Evolutionary conservation across 2,888 invertebrate species (phyloP).

Genomic region (Leptodirus hochenwartii): DNA sequence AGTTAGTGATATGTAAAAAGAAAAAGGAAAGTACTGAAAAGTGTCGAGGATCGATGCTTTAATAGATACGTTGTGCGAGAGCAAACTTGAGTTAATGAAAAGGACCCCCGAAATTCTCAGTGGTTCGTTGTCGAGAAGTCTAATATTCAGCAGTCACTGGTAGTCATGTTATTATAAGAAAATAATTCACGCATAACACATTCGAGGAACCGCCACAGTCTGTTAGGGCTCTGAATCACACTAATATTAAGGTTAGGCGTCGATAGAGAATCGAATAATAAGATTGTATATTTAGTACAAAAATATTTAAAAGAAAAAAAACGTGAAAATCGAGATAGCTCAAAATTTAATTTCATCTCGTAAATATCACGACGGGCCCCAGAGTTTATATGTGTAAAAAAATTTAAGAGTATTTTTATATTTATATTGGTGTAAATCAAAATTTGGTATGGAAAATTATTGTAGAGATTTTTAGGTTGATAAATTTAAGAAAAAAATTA

Average conservation of each 20-base stretch:
- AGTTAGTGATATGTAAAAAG: no score
- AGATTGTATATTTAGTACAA: slow-evolving; percentile 28
- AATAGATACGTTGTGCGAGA: no score
- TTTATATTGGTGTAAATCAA: slow-evolving; percentile 34
- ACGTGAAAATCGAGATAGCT: slow-evolving; percentile 28
- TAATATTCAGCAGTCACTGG: slow-evolving; percentile 29
- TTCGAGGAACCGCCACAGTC: no score
- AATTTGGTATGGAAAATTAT: slow-evolving; percentile 30
- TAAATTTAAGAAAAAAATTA: slow-evolving; percentile 34
- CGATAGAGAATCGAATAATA: slow-evolving; percentile 31
- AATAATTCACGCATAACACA: no score
- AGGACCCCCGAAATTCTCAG: no score
- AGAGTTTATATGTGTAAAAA: slow-evolving; percentile 30
- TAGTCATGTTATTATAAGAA: slow-evolving; percentile 22
- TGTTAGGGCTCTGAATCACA: no score
- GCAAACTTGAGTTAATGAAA: no score
- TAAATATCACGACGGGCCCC: slow-evolving; percentile 10
- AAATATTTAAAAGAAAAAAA: slow-evolving; percentile 15
- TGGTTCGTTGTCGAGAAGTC: slow-evolving; percentile 28
- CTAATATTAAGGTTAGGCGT: slow-evolving; percentile 29
- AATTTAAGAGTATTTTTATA: slow-evolving; percentile 33
- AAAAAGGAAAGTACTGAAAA: no score
- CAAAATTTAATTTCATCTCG: slow-evolving; percentile 27
- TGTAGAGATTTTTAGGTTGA: slow-evolving; percentile 30
- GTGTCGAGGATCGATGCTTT: no score